Conservation (phyloP, 2,113 vertebrate genomes). For the Mandrillus leucophaeus region DNA sequence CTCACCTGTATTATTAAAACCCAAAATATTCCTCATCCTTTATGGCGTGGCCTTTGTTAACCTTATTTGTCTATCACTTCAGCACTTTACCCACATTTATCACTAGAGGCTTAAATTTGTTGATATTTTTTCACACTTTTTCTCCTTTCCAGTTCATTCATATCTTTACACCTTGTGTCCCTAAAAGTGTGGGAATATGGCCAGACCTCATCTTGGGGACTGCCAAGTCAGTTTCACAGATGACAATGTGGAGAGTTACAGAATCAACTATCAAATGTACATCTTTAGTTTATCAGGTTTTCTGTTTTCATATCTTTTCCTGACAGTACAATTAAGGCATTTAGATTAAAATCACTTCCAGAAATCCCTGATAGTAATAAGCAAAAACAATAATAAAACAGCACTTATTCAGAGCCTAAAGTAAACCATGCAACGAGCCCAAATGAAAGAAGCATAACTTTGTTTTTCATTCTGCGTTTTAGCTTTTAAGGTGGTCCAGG, state of each 20-base stretch:
- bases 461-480: neutral
- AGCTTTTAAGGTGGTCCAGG: neutral
- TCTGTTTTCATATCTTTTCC: neutral
- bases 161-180: neutral
- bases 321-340: neutral
- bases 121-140: constrained; percentile 2
- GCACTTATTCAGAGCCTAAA: neutral
- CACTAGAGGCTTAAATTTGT: constrained; percentile 22
- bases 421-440: neutral
- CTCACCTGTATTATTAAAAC: constrained; percentile 30
- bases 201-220: neutral
- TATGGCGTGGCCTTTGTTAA: neutral
- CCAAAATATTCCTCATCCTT: neutral
- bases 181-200: neutral
- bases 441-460: neutral
- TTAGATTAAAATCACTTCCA: neutral
- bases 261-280: neutral
- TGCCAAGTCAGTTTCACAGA: neutral
- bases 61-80: neutral
- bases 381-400: neutral
- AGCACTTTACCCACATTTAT: neutral
- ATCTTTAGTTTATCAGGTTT: neutral
- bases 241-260: neutral
- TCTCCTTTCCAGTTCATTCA: neutral
- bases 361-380: constrained; percentile 1